Percentiles rank a stretch among this genome's conserved stretches.
Conservation (phyloP, 2,113 vertebrate species). For the Ondatra zibethicus region DNA sequence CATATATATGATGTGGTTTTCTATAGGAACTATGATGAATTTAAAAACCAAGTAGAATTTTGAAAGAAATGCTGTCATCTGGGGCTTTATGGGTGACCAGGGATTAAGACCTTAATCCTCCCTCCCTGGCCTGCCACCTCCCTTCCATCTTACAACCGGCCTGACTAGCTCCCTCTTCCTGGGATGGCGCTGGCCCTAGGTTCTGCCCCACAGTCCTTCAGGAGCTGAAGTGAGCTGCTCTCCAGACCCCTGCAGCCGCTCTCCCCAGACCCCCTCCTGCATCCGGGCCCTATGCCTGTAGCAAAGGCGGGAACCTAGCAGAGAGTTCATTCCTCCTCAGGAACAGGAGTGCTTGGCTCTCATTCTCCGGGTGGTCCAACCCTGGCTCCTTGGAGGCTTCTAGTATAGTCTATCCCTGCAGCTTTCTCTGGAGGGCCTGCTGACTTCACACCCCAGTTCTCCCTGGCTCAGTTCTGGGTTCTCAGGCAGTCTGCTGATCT, state of each 20-base stretch:
- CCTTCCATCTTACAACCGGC: neutral
- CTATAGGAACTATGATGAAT: neutral
- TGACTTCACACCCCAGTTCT: neutral
- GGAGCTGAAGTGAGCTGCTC: no score
- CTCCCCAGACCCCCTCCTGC: neutral
- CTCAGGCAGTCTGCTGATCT: neutral
- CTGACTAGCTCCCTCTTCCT: neutral
- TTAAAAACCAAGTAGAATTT: constrained; percentile 23
- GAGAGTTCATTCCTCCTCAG: neutral
- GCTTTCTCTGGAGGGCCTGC: neutral
- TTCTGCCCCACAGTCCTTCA: neutral
- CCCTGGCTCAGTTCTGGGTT: neutral
- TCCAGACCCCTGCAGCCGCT: neutral
- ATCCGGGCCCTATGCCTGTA: neutral
- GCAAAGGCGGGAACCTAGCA: neutral
- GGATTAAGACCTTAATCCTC: neutral
- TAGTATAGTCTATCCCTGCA: accelerated
- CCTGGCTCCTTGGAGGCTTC: neutral
- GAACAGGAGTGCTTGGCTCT: neutral
- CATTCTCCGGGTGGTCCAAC: neutral
- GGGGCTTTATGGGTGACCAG: neutral
- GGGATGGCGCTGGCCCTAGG: neutral
- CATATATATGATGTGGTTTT: neutral
- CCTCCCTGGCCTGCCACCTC: no score
- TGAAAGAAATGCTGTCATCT: neutral